phyloP scores from a whole-genome alignment of 2,113 vertebrate species.

The Aegotheles bennettii region DNA sequence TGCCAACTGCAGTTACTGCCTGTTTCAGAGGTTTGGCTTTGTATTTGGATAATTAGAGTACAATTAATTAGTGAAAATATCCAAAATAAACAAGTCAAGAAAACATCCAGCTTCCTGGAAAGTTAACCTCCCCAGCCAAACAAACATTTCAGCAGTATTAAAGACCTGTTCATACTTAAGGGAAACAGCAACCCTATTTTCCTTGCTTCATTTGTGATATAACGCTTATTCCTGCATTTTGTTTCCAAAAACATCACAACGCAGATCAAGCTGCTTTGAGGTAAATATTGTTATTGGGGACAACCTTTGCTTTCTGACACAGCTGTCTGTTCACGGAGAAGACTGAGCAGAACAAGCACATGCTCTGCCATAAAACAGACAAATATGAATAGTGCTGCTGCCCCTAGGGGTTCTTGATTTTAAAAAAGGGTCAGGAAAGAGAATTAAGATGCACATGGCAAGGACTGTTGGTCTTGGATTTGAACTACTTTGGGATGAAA shows the following conservation, averaged over 20 bases:
- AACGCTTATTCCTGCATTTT: not conserved
- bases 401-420: not conserved
- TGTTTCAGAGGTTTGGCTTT: not conserved
- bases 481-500: not conserved
- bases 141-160: not conserved
- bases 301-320: not conserved
- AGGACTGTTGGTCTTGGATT: not conserved
- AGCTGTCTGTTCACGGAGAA: not conserved
- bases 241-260: slow-evolving; percentile 14
- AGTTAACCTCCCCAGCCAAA: not conserved
- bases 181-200: not conserved
- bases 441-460: not conserved
- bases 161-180: not conserved
- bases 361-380: not conserved
- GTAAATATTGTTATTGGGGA: not conserved
- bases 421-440: not conserved
- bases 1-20: not conserved
- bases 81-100: slow-evolving; percentile 15
- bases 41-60: not conserved
- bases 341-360: fast-evolving
- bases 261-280: not conserved
- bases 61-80: not conserved
- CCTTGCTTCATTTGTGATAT: not conserved
- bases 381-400: not conserved
- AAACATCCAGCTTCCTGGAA: not conserved